Conservation (phyloP, 1,140 invertebrate genomes). For the Thereuonema tuberculata region DNA sequence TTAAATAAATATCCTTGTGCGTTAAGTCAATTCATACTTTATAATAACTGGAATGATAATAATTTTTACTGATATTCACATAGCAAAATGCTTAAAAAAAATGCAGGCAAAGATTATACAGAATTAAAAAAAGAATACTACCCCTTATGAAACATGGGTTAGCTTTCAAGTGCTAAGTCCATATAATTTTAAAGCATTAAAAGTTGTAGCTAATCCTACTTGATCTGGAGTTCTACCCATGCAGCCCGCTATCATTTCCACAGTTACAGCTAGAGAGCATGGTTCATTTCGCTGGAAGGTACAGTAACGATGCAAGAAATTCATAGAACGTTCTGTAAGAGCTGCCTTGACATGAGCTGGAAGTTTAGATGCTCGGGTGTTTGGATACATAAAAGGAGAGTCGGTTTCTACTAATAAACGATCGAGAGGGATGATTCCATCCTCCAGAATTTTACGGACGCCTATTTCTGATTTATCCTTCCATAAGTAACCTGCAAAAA, state of each 20-base stretch:
- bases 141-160: too few species aligned
- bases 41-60: too few species aligned
- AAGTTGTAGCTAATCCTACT: constrained; percentile 79
- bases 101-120: too few species aligned
- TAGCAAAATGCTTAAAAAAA: too few species aligned
- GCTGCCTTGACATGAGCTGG: constrained; percentile 69
- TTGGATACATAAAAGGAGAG: constrained; percentile 91
- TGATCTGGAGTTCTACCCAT: constrained; percentile 73
- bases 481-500: constrained; percentile 61
- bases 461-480: constrained; percentile 87
- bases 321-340: constrained; percentile 62
- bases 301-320: constrained; percentile 59
- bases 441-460: constrained; percentile 64
- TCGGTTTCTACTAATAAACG: constrained; percentile 78
- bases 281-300: constrained; percentile 94
- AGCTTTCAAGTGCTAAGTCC: constrained; percentile 48
- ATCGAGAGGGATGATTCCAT: constrained; percentile 65
- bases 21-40: too few species aligned
- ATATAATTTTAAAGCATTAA: constrained; percentile 85
- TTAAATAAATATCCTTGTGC: too few species aligned
- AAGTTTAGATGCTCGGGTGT: constrained; percentile 81
- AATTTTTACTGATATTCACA: too few species aligned
- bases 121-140: too few species aligned
- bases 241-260: constrained; percentile 86
- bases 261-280: constrained; percentile 77